Conservation (phyloP, 2,797 vertebrate species). For the Amazonetta brasiliensis region DNA sequence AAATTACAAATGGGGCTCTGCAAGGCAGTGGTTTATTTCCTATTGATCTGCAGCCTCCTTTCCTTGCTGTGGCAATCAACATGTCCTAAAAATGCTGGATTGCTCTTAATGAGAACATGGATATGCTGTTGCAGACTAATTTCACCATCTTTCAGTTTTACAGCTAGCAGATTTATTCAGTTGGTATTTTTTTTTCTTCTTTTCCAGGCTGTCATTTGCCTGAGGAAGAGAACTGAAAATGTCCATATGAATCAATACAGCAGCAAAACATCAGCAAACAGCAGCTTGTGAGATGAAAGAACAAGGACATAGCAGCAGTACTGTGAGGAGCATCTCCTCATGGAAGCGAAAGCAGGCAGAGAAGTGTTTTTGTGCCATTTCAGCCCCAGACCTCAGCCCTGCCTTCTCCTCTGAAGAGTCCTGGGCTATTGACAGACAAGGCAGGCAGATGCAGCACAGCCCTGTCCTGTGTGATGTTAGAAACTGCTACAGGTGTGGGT, state of each 20-base stretch:
- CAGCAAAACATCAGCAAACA: background rate
- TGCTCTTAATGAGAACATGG: conserved; percentile 37
- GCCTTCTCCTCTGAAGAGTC: background rate
- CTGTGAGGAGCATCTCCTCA: background rate
- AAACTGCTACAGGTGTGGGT: background rate
- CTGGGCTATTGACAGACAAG: background rate
- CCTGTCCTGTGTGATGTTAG: background rate
- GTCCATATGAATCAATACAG: background rate
- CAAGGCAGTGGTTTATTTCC: background rate
- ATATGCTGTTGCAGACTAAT: conserved; percentile 30
- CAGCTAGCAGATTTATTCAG: conserved; percentile 9
- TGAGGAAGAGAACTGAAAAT: background rate
- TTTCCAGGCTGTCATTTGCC: background rate
- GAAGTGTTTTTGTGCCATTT: background rate
- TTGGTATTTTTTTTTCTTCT: background rate
- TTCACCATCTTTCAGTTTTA: conserved; percentile 40
- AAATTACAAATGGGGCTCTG: conserved; percentile 10
- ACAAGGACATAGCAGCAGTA: background rate
- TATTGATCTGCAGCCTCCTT: conserved; percentile 22
- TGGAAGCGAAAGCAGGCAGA: background rate
- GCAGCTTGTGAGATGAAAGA: background rate
- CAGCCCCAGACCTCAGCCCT: background rate
- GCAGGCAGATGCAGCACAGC: background rate
- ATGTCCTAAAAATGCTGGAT: conserved; percentile 42
- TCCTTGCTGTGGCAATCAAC: conserved; percentile 28